Evolutionary conservation across 2,113 vertebrate species (phyloP), one percentile per base, ranked within the genome.

Genomic region (Porphyrio hochstetteri): DNA sequence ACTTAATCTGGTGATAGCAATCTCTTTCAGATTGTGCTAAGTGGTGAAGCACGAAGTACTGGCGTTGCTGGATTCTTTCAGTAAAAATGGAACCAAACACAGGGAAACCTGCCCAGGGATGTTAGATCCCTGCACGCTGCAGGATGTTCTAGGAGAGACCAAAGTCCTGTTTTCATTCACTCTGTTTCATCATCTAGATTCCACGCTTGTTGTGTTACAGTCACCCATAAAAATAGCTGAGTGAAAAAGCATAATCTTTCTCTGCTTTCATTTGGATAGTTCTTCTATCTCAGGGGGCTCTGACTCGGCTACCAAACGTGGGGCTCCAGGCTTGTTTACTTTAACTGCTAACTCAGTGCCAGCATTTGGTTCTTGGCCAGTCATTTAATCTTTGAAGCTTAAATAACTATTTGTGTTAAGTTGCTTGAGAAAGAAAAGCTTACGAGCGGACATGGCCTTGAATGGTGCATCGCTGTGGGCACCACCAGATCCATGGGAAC

Each of bases 321-420:
- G 61, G 38, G 59, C 87, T 92, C 59, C 88, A 57, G 80, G 17
- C 84, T 87, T 91, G 29, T 94, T 90, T 90, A 64, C 85, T 93
- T 88, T 52, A 64, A 23, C 86, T 44, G 75, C 87, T 84, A n/a
- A 56, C 67, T 80, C 70, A 5, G 68, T 88, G 92, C 95, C 92
- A 97, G 86, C 88, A 27, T 82, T 96, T 94, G 93, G 76, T 40
- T 82, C 77, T 77, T 82, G 63, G 82, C 93, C 95, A 97, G 92
- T 53, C 61, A 68, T 70, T 85, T 96, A 46, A 84, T 86, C 88
- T 89, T 82, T 89, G 92, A 72, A 92, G 88, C 88, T 96, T 93
- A 90, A 96, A 85, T 72, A 93, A 82, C 75, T 95, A 71, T 93
- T 95, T 72, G 76, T 75, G 79, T 87, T 59, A 69, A 93, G 78